Percentiles rank a stretch among this genome's conserved stretches.
These are phyloP conservation scores for Zootoca vivipara DNA, from an alignment of 2,113 vertebrate genomes.

Conservation along the genomic window DNA sequence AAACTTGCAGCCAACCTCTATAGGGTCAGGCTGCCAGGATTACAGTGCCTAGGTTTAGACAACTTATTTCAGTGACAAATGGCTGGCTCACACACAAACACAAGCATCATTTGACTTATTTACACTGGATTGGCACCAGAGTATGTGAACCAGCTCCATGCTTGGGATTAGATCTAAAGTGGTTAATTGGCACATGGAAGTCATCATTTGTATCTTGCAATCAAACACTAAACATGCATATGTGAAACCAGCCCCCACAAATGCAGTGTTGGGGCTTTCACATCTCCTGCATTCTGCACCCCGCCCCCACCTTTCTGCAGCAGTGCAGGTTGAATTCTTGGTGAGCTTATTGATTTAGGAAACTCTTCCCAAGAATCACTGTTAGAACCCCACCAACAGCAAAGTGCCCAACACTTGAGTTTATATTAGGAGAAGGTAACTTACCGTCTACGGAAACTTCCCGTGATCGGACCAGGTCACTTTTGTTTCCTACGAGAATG, in stretches of 20 bases:
- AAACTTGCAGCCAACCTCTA: too few species aligned
- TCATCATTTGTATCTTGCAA: background rate
- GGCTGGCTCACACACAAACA: background rate
- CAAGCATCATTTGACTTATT: background rate
- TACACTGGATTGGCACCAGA: background rate
- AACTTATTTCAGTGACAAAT: background rate
- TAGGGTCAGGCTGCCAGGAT: too few species aligned
- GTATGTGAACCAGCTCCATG: background rate
- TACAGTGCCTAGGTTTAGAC: too few species aligned
- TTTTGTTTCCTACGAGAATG: constrained; percentile 98
- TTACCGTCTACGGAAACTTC: constrained; percentile 97
- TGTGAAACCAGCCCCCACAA: background rate
- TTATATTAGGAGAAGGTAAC: constrained; percentile 37
- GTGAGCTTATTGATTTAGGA: background rate
- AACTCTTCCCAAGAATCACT: background rate
- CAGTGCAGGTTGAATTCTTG: background rate
- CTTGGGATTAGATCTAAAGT: background rate
- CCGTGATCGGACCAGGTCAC: constrained; percentile 94
- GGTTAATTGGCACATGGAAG: background rate
- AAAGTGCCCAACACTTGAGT: background rate
- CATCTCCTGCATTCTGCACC: background rate
- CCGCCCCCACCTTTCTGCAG: background rate
- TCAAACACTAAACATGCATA: background rate
- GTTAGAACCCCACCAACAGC: background rate
- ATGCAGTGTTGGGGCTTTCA: background rate